phyloP scores from a whole-genome alignment of 2,888 invertebrate species.

The Chloroclystis v-ata region DNA sequence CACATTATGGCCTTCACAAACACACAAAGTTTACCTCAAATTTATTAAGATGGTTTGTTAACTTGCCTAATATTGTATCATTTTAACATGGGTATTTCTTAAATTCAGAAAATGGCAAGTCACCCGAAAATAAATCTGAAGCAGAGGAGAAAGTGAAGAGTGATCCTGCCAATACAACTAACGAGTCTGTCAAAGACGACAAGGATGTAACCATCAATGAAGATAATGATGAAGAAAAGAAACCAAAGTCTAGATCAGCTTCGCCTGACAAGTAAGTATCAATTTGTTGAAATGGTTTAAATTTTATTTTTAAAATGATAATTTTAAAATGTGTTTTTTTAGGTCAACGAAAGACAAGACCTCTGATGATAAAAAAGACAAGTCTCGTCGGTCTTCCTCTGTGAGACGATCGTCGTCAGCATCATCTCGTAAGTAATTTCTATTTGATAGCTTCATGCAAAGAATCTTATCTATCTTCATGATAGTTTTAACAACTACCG shows the following conservation, averaged over 20 bases:
- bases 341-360: slow-evolving; percentile 48
- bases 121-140: slow-evolving; percentile 64
- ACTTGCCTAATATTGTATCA: too few relatives aligned
- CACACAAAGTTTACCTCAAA: too few relatives aligned
- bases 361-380: slow-evolving; percentile 56
- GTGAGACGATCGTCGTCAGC: slow-evolving; percentile 63
- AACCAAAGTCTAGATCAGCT: slow-evolving; percentile 60
- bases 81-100: too few relatives aligned
- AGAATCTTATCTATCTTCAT: too few relatives aligned
- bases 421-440: slow-evolving; percentile 60
- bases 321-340: background rate
- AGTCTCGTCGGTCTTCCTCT: slow-evolving; percentile 57
- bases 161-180: slow-evolving; percentile 49
- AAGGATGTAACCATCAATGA: slow-evolving; percentile 42
- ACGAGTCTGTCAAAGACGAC: slow-evolving; percentile 54
- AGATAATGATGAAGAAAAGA: slow-evolving; percentile 44
- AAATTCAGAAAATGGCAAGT: slow-evolving; percentile 71
- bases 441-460: background rate
- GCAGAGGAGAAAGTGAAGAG: slow-evolving; percentile 49
- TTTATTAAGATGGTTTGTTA: too few relatives aligned
- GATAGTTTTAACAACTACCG: too few relatives aligned
- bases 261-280: slow-evolving; percentile 62
- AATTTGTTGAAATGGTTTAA: background rate
- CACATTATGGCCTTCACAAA: too few relatives aligned
- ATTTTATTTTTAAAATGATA: background rate